A percentile compares a stretch with the other conserved stretches of the same genome.
Conservation (phyloP, 2,888 invertebrate genomes). For the Cheilosia vulpina region DNA sequence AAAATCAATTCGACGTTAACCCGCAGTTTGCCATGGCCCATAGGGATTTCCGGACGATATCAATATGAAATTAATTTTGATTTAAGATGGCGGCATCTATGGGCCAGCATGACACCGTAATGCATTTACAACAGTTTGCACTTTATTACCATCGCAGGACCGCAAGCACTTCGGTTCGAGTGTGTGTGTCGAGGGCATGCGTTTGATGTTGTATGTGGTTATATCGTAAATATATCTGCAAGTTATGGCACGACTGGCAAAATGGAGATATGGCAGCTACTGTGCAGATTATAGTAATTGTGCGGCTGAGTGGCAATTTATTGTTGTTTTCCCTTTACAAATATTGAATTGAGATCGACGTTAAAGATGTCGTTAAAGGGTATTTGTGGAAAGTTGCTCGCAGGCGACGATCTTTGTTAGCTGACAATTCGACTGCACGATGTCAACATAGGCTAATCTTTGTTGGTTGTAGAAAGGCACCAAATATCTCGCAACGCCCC, state of each 20-base stretch:
- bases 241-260: slow-evolving; percentile 54
- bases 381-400: background rate
- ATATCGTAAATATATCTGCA: slow-evolving; percentile 47
- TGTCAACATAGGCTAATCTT: too few species aligned
- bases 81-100: slow-evolving; percentile 64
- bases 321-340: background rate
- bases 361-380: background rate
- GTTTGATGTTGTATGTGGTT: slow-evolving; percentile 31
- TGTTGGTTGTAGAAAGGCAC: too few species aligned
- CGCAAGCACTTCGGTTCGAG: background rate
- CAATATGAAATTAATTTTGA: slow-evolving; percentile 72
- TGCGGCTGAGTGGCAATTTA: background rate
- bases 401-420: background rate
- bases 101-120: slow-evolving; percentile 46
- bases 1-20: slow-evolving; percentile 57
- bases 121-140: slow-evolving; percentile 69
- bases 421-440: too few species aligned
- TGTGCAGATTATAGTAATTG: slow-evolving; percentile 15
- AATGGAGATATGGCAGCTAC: slow-evolving; percentile 16
- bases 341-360: background rate
- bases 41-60: slow-evolving; percentile 29
- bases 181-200: slow-evolving; percentile 19
- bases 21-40: slow-evolving; percentile 1
- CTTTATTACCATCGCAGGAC: slow-evolving; percentile 57
- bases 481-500: too few species aligned